These are phyloP conservation scores for Leptopilina myrica DNA, from an alignment of 2,888 invertebrate genomes.

Conservation along the genomic window DNA sequence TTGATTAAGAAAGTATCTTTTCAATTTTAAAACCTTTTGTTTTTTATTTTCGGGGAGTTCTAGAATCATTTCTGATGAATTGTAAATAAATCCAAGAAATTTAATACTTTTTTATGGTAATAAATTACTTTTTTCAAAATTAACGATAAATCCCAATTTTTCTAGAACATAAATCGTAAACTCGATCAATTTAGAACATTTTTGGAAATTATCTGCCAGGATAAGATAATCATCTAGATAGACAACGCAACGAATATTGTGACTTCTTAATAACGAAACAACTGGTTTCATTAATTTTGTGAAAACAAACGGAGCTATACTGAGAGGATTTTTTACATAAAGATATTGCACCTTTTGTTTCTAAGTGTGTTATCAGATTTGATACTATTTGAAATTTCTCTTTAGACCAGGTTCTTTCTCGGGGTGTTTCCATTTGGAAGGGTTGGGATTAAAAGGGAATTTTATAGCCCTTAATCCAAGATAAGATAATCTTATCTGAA, in stretches of 20 bases:
- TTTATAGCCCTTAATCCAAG: constrained; percentile 42
- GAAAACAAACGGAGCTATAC: constrained; percentile 43
- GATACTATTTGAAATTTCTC: constrained; percentile 4
- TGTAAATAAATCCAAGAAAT: not conserved
- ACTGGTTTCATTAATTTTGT: constrained; percentile 49
- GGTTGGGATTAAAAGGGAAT: constrained; percentile 16
- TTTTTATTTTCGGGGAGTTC: not conserved
- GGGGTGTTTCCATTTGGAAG: not conserved
- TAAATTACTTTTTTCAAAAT: not conserved
- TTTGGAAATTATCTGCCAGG: constrained; percentile 13
- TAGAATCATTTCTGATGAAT: not conserved
- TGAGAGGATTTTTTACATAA: constrained; percentile 18
- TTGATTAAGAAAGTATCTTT: not conserved
- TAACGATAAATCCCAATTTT: constrained; percentile 21
- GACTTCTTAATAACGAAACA: constrained; percentile 24
- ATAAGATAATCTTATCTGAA: constrained; percentile 38
- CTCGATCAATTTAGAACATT: not conserved
- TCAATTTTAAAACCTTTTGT: not conserved
- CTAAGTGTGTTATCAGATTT: not conserved
- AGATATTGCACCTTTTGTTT: constrained; percentile 43
- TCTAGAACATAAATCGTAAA: not conserved
- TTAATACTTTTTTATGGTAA: not conserved
- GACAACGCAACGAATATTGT: constrained; percentile 34
- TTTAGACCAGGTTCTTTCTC: not conserved
- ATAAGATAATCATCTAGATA: constrained; percentile 49